A percentile compares a stretch with the other conserved stretches of the same genome.
Evolutionary conservation across 2,113 vertebrate species (phyloP).

Genomic region (Brachyhypopomus occidentalis): DNA sequence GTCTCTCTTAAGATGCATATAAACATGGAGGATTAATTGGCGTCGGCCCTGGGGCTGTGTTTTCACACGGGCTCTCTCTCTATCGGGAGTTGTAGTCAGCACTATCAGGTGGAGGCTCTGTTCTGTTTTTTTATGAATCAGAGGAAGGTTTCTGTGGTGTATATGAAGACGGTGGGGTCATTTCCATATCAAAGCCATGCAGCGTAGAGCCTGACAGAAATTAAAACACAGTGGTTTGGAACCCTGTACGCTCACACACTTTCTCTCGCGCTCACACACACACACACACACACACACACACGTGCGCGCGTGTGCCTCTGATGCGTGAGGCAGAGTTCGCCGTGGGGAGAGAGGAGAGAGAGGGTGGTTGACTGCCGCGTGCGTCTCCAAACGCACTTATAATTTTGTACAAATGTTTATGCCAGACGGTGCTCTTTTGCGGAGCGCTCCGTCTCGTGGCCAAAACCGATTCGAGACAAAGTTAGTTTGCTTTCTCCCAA

Average conservation of each 20-base stretch:
- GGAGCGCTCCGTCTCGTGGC: constrained; percentile 83
- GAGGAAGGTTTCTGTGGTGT: constrained; percentile 92
- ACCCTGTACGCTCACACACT: constrained; percentile 58
- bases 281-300: constrained; percentile 49
- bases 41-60: constrained; percentile 58
- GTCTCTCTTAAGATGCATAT: constrained; percentile 57
- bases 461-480: constrained; percentile 86
- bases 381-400: constrained; percentile 88
- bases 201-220: constrained; percentile 91
- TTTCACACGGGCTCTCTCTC: constrained; percentile 60
- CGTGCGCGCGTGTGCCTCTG: constrained; percentile 53
- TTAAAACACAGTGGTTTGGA: constrained; percentile 97
- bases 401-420: constrained; percentile 93
- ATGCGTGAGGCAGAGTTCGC: constrained; percentile 77
- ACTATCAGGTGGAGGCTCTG: constrained; percentile 90
- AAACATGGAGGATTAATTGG: constrained; percentile 75
- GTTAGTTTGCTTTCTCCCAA: constrained; percentile 80
- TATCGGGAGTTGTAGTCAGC: constrained; percentile 80
- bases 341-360: constrained; percentile 74
- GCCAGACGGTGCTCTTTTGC: constrained; percentile 85
- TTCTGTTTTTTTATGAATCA: constrained; percentile 94
- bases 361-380: constrained; percentile 83
- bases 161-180: constrained; percentile 87
- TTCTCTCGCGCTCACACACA: not conserved
- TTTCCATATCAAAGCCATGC: constrained; percentile 98